phyloP scores from a whole-genome alignment of 2,888 invertebrate genomes.

The Sinopyrophorus schimmeli region DNA sequence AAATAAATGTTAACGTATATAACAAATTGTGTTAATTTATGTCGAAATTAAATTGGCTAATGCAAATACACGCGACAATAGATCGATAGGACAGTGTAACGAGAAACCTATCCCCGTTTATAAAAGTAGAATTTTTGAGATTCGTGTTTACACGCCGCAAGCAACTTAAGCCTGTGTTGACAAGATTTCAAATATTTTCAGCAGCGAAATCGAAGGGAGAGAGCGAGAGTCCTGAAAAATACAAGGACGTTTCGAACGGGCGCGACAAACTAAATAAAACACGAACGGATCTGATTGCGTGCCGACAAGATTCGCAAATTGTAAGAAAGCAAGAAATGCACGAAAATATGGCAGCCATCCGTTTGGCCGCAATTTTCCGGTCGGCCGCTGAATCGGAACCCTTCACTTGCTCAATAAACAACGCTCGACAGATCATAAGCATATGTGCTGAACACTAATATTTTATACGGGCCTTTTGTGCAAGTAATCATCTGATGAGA shows the following conservation, averaged over 20 bases:
- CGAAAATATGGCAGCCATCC: conserved; percentile 36
- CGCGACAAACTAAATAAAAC: conserved; percentile 9
- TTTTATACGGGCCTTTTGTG: conserved; percentile 41
- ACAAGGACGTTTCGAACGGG: not conserved
- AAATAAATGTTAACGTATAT: no score
- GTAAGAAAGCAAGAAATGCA: conserved; percentile 16
- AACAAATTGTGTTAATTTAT: no score
- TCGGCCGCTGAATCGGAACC: conserved; percentile 46
- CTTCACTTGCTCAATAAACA: conserved; percentile 44
- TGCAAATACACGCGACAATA: no score
- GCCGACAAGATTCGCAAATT: conserved; percentile 12
- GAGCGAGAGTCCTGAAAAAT: not conserved
- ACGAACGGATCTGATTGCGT: conserved; percentile 12
- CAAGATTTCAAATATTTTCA: conserved; percentile 13
- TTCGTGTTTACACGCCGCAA: conserved; percentile 11
- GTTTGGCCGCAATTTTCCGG: conserved; percentile 51
- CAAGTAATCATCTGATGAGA: conserved; percentile 53
- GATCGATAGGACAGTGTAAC: no score
- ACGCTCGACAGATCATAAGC: conserved; percentile 53
- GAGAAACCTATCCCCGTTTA: no score
- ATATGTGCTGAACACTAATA: conserved; percentile 39
- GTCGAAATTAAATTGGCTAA: no score
- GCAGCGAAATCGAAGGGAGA: not conserved
- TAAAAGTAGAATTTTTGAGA: conserved; percentile 10
- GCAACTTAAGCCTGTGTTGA: conserved; percentile 14